phyloP scores from a whole-genome alignment of 37 sponge, comb jelly and placozoan species.

The Aplysina aerophoba region DNA sequence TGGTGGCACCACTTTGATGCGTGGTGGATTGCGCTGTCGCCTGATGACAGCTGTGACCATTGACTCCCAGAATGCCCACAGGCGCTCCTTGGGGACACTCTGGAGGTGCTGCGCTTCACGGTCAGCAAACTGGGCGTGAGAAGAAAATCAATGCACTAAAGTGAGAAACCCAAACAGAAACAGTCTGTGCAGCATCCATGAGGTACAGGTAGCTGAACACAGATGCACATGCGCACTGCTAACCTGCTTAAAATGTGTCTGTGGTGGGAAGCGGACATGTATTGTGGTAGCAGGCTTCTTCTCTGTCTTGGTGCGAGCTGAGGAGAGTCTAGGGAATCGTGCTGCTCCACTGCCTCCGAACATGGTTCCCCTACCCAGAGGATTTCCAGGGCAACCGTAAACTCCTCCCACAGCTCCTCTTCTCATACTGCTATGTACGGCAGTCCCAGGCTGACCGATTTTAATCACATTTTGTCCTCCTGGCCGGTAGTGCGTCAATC shows the following conservation, averaged over 20 bases:
- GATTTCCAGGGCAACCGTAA: background rate
- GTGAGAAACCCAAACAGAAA: too few relatives aligned
- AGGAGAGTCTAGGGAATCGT: conserved; percentile 12
- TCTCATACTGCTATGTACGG: background rate
- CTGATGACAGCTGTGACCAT: conserved; percentile 65
- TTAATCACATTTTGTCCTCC: too few relatives aligned
- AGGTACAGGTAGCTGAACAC: too few relatives aligned
- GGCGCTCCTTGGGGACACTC: conserved; percentile 56
- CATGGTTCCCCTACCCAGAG: background rate
- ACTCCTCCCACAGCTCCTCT: background rate
- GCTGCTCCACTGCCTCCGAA: background rate
- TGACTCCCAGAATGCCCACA: conserved; percentile 76
- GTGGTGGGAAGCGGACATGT: conserved; percentile 6
- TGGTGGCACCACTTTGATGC: conserved; percentile 76
- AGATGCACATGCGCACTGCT: background rate
- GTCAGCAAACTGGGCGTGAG: conserved; percentile 50
- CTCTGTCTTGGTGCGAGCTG: conserved; percentile 15
- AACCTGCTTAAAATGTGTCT: conserved; percentile 21
- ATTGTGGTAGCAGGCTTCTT: background rate
- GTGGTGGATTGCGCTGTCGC: conserved; percentile 51
- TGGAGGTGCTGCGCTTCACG: conserved; percentile 67
- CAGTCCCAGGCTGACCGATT: background rate
- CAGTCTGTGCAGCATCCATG: too few relatives aligned
- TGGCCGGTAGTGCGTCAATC: background rate
- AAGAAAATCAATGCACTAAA: background rate